These are phyloP conservation scores for Dysdera silvatica DNA, from an alignment of 1,140 invertebrate species.

Conservation along the genomic window DNA sequence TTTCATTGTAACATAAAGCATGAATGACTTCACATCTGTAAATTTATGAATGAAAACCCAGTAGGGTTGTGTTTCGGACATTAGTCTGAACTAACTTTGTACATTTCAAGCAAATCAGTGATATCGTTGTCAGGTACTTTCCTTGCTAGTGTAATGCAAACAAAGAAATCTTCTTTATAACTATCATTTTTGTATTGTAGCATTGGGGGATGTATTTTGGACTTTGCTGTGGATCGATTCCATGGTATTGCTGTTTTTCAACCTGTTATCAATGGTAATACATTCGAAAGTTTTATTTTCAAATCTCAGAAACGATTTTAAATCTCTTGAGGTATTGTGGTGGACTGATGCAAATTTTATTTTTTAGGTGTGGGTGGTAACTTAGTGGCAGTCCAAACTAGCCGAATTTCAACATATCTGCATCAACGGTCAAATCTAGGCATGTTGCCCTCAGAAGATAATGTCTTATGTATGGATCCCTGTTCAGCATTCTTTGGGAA, in stretches of 20 bases:
- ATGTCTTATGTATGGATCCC: conserved; percentile 37
- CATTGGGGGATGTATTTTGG: conserved; percentile 37
- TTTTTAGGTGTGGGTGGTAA: conserved; percentile 52
- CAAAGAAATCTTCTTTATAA: conserved; percentile 3
- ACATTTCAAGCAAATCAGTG: too few species aligned
- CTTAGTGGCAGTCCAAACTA: conserved; percentile 53
- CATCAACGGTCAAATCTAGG: conserved; percentile 38
- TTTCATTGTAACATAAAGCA: too few species aligned
- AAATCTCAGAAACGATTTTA: neutral
- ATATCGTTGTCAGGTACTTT: too few species aligned
- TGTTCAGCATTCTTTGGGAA: conserved; percentile 34
- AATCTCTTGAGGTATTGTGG: neutral
- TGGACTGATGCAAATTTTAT: neutral
- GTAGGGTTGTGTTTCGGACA: too few species aligned
- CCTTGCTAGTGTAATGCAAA: too few species aligned
- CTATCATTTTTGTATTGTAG: conserved; percentile 20
- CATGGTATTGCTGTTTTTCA: conserved; percentile 47
- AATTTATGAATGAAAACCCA: too few species aligned
- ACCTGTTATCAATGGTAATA: conserved; percentile 48
- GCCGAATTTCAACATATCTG: conserved; percentile 48
- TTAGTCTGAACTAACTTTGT: too few species aligned
- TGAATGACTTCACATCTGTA: too few species aligned
- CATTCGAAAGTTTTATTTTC: neutral
- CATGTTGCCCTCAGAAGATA: conserved; percentile 24
- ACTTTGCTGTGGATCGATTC: conserved; percentile 41